Base-by-base conservation (phyloP, 2,113 vertebrate species). In the Ondatra zibethicus region DNA sequence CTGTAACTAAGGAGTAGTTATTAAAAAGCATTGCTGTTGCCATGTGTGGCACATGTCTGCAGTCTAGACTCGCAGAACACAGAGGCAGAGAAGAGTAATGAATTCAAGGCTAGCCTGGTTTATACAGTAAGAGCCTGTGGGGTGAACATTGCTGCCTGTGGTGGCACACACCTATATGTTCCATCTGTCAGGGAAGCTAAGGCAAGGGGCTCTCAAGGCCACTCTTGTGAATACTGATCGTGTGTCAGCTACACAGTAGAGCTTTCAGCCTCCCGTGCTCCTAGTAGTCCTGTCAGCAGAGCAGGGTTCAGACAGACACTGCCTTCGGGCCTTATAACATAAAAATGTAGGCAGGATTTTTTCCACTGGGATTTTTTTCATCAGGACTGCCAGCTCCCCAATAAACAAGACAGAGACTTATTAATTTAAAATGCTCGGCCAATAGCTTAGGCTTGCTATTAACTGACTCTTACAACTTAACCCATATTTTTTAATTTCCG, bases 1-100 rank as follows among this genome's bases (percentile, higher is more conserved):
- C 11, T 86, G 23, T 77, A 86, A 58, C 82, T 93, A 72, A 58
- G 93, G 82, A 90, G 50, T 31, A 58, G 25, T 93, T 88, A 58
- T 81, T 94, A 76, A 55, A 93, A 96, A 72, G 29, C 47, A 47
- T 29, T 89, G 29, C 68, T 88, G 5, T 39, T 68, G 45, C 13
- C 27, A 1, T n/a, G 23, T 55, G 87, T 86, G 58, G 68, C 31
- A 61, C 55, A 12, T 75, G n/a, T 27, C n/a, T 73, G 4, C 29
- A 89, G 19, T 89, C 16, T n/a, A 55, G 63, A 5, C 52, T 47
- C n/a, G 39, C 25, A 58, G 47, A 52, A 88, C 12, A 16, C 70
- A 33, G n/a, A 73, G 39, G 8, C n/a, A 39, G 68, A n/a, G 39
- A 55, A 36, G 42, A 5, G 65, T 66, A 31, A 33, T 33, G 42